phyloP scores from a whole-genome alignment of 2,113 vertebrate species.

The Notarius lentiginosus region DNA sequence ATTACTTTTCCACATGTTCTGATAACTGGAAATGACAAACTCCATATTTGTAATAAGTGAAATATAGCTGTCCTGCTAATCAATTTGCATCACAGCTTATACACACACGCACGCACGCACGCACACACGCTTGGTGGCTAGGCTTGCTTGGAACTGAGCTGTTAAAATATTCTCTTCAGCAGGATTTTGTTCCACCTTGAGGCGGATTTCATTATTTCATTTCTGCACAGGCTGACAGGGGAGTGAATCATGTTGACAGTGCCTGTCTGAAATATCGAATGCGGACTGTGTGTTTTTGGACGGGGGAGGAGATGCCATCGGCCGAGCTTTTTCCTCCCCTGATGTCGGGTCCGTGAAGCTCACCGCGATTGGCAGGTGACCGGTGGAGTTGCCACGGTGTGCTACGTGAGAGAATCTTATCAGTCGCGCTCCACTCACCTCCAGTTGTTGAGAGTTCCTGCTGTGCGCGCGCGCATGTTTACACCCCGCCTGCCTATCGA shows the following conservation, averaged over 20 bases:
- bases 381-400: constrained; percentile 61
- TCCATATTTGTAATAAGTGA: constrained; percentile 37
- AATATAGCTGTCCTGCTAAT: constrained; percentile 43
- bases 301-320: constrained; percentile 66
- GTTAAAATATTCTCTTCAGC: constrained; percentile 73
- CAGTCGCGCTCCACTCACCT: constrained; percentile 60
- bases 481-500: constrained; percentile 43
- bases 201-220: constrained; percentile 80
- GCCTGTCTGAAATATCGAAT: constrained; percentile 72
- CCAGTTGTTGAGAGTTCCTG: constrained; percentile 60
- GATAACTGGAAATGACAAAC: constrained; percentile 51
- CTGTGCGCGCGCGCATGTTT: constrained; percentile 59
- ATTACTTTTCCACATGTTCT: constrained; percentile 46
- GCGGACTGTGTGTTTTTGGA: constrained; percentile 74
- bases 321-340: constrained; percentile 58
- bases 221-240: constrained; percentile 72
- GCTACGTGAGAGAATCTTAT: constrained; percentile 66
- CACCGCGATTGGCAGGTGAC: constrained; percentile 67
- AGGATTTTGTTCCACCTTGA: constrained; percentile 78
- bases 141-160: constrained; percentile 67
- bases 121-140: constrained; percentile 41
- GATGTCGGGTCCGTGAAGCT: constrained; percentile 65
- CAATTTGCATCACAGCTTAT: constrained; percentile 45
- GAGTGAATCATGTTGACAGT: constrained; percentile 80
- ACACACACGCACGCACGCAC: not conserved